Conservation (phyloP, 1,140 invertebrate genomes). For the Aphelinus atriplicis region DNA sequence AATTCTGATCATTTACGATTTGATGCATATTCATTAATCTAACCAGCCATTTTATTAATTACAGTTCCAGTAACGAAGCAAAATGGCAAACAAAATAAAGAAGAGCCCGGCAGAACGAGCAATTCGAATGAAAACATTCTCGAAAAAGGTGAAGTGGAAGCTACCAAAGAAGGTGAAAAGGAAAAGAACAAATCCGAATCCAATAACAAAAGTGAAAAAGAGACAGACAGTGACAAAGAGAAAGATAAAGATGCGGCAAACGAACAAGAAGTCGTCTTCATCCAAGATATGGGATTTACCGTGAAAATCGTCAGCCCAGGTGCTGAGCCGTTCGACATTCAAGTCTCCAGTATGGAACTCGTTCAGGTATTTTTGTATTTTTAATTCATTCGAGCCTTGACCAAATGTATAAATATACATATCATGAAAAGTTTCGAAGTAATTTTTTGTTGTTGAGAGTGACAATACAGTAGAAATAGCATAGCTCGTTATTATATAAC, state of each 20-base stretch:
- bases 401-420: too few relatives aligned
- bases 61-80: conserved; percentile 53
- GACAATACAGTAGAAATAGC: too few relatives aligned
- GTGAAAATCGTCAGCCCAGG: conserved; percentile 92
- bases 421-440: too few relatives aligned
- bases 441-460: too few relatives aligned
- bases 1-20: too few relatives aligned
- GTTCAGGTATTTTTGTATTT: conserved; percentile 74
- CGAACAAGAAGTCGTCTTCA: conserved; percentile 86
- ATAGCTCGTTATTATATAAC: too few relatives aligned
- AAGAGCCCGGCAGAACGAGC: conserved; percentile 49
- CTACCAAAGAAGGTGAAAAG: conserved; percentile 65
- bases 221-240: conserved; percentile 44
- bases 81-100: conserved; percentile 47
- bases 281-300: conserved; percentile 93
- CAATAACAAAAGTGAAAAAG: conserved; percentile 58
- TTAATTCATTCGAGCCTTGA: too few relatives aligned
- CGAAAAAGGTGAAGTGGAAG: conserved; percentile 68
- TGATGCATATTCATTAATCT: too few relatives aligned
- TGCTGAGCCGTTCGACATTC: conserved; percentile 90
- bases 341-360: conserved; percentile 97
- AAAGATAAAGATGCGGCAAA: conserved; percentile 60
- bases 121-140: conserved; percentile 57
- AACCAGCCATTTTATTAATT: too few relatives aligned
- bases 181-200: conserved; percentile 53